Evolutionary conservation across 1,140 invertebrate genomes (phyloP).

Genomic region (Zaprionus camerounensis): DNA sequence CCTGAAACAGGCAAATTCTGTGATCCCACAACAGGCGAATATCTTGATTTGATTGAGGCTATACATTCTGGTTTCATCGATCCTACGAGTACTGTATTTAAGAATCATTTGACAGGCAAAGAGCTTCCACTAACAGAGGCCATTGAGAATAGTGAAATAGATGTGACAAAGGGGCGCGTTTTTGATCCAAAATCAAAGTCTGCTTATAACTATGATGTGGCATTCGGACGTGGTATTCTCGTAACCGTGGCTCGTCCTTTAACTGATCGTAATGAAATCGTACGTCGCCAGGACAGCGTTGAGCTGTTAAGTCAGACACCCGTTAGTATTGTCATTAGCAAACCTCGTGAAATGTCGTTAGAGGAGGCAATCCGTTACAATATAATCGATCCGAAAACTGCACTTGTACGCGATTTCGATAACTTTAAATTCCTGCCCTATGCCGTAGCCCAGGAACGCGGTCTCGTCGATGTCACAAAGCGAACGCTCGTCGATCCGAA

Average conservation of each 20-base stretch:
- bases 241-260: constrained; percentile 90
- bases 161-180: constrained; percentile 90
- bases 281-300: constrained; percentile 85
- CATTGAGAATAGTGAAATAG: constrained; percentile 92
- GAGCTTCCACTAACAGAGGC: constrained; percentile 90
- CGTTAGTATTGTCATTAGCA: constrained; percentile 84
- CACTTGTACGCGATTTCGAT: constrained; percentile 90
- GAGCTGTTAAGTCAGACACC: constrained; percentile 80
- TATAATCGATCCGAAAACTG: constrained; percentile 90
- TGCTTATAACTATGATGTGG: constrained; percentile 89
- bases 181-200: constrained; percentile 91
- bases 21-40: constrained; percentile 90
- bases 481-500: constrained; percentile 86
- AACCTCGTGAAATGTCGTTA: constrained; percentile 88
- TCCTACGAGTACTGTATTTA: constrained; percentile 90
- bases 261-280: constrained; percentile 86
- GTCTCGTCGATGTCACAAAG: constrained; percentile 88
- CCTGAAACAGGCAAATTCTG: constrained; percentile 91
- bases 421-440: constrained; percentile 90
- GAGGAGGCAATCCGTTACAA: constrained; percentile 91
- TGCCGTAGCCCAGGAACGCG: constrained; percentile 89
- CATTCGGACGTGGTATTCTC: constrained; percentile 89
- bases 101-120: constrained; percentile 90
- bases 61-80: constrained; percentile 91
- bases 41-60: constrained; percentile 89